A percentile compares a stretch with the other conserved stretches of the same genome.
Evolutionary conservation across 2,888 invertebrate genomes (phyloP).

Genomic region (Hemistola chrysoprasaria): DNA sequence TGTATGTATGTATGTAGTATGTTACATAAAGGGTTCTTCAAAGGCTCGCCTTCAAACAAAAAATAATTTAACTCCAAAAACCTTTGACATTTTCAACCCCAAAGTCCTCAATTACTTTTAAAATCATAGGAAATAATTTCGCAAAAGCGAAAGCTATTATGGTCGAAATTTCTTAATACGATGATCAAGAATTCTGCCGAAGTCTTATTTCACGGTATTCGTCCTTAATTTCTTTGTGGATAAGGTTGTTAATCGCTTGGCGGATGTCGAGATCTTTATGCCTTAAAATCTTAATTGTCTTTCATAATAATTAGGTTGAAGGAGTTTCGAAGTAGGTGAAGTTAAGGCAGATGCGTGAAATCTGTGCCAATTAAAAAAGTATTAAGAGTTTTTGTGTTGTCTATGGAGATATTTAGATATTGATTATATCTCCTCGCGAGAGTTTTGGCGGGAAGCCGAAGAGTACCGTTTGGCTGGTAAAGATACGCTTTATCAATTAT

Average conservation of each 20-base stretch:
- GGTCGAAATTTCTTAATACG: constrained; percentile 45
- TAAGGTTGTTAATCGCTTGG: constrained; percentile 27
- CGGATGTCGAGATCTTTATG: constrained; percentile 18
- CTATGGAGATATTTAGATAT: no score
- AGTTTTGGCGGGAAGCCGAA: no score
- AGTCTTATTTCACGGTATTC: constrained; percentile 14
- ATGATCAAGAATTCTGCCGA: constrained; percentile 36
- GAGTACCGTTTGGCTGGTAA: no score
- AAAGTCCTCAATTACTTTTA: constrained; percentile 22
- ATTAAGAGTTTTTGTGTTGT: constrained; percentile 49
- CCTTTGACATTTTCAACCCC: constrained; percentile 22
- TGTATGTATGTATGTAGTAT: no score
- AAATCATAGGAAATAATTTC: constrained; percentile 38
- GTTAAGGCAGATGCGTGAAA: constrained; percentile 53
- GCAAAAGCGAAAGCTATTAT: constrained; percentile 40
- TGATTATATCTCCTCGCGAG: no score
- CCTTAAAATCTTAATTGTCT: constrained; percentile 49
- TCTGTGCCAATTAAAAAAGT: constrained; percentile 55
- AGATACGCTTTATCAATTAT: no score
- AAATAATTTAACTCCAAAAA: constrained; percentile 12
- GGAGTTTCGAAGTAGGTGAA: constrained; percentile 46
- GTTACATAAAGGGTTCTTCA: no score
- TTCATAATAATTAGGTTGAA: constrained; percentile 56
- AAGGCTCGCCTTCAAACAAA: background rate
- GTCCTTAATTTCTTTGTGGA: constrained; percentile 13